phyloP scores from a whole-genome alignment of 2,797 vertebrate genomes.

The Crocidura indochinensis region DNA sequence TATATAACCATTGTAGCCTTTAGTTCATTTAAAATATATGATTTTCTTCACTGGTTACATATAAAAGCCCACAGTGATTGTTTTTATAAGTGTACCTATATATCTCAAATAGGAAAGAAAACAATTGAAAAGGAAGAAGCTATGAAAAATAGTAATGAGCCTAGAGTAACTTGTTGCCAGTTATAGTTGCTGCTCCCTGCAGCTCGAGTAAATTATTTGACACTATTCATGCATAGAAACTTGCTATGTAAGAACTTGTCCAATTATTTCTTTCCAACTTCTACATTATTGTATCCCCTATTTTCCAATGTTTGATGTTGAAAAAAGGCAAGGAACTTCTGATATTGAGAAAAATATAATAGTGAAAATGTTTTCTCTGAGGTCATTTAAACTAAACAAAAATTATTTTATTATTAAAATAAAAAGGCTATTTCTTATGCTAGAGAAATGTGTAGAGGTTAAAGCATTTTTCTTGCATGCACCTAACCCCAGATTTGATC shows the following conservation, averaged over 20 bases:
- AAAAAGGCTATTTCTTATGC: no score
- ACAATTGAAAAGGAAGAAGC: neutral
- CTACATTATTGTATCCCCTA: conserved; percentile 18
- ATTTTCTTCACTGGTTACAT: conserved; percentile 31
- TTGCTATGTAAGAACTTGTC: conserved; percentile 22
- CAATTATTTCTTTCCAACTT: conserved; percentile 27
- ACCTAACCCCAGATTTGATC: no score
- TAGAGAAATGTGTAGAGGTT: no score
- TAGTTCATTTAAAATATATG: conserved; percentile 36
- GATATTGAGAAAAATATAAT: neutral
- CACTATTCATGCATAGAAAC: conserved; percentile 15
- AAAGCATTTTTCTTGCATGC: no score
- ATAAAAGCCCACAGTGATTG: neutral
- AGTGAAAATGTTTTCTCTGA: conserved; percentile 32
- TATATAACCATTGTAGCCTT: neutral
- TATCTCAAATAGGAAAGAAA: conserved; percentile 40
- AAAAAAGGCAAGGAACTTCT: neutral
- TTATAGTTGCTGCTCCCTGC: conserved; percentile 4
- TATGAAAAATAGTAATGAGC: conserved; percentile 13
- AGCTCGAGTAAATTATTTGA: conserved; percentile 19
- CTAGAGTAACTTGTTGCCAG: neutral
- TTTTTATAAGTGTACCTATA: conserved; percentile 5
- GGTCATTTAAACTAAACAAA: conserved; percentile 1
- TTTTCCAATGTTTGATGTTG: neutral
- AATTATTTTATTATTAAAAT: no score